Conservation (phyloP, 2,113 vertebrate genomes). For the Cryptotis parvus region DNA sequence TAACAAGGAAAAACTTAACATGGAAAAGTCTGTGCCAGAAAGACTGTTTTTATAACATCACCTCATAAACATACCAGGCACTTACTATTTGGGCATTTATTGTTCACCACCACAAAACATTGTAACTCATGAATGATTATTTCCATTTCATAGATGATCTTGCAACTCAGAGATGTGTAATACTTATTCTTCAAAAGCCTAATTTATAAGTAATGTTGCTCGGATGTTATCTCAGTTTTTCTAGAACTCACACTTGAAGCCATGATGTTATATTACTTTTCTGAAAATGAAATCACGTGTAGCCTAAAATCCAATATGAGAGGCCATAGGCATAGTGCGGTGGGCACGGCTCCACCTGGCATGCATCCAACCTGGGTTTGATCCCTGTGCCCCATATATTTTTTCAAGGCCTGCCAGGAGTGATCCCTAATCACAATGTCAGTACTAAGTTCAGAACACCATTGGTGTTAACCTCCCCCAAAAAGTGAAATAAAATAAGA, state of each 20-base stretch:
- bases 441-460: too few relatives aligned
- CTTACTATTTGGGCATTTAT: background rate
- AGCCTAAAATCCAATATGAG: background rate
- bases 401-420: too few relatives aligned
- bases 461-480: too few relatives aligned
- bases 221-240: background rate
- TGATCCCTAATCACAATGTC: too few relatives aligned
- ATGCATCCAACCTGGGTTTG: background rate
- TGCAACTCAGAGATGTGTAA: background rate
- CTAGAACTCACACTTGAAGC: background rate
- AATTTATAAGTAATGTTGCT: background rate
- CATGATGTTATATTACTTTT: background rate
- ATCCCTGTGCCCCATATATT: background rate
- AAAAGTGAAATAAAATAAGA: background rate
- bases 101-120: background rate
- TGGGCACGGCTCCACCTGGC: too few relatives aligned
- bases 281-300: background rate
- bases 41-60: background rate
- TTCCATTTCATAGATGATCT: background rate
- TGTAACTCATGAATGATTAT: slow-evolving; percentile 5
- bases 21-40: background rate
- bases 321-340: too few relatives aligned
- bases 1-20: slow-evolving; percentile 5
- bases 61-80: background rate
- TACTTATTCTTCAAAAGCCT: background rate